These are phyloP conservation scores for Lycaena phlaeas DNA, from an alignment of 2,888 invertebrate species.

Conservation along the genomic window DNA sequence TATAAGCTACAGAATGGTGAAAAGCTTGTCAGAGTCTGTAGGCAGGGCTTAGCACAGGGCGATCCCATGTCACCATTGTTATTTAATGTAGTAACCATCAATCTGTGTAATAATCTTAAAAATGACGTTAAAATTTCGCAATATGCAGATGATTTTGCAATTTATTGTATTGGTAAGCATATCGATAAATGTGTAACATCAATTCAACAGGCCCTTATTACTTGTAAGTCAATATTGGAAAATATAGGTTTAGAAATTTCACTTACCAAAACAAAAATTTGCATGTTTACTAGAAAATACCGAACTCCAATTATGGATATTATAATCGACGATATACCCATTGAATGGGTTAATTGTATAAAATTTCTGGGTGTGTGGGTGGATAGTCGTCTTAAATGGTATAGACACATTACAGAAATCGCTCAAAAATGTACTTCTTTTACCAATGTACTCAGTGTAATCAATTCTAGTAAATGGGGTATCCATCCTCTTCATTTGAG, in stretches of 20 bases:
- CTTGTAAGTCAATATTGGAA: neutral
- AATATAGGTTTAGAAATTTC: too few relatives aligned
- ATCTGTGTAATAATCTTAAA: too few relatives aligned
- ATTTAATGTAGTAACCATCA: neutral
- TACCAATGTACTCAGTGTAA: neutral
- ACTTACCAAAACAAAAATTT: too few relatives aligned
- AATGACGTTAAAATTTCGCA: too few relatives aligned
- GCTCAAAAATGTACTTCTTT: neutral
- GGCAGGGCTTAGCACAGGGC: neutral
- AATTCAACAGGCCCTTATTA: neutral
- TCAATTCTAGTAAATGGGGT: neutral
- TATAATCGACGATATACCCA: neutral
- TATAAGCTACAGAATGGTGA: neutral
- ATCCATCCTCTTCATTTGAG: neutral
- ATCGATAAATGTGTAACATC: too few relatives aligned
- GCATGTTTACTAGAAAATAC: too few relatives aligned
- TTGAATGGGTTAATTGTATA: neutral
- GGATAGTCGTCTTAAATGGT: neutral
- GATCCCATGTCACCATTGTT: neutral
- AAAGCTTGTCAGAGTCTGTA: neutral
- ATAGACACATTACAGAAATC: neutral
- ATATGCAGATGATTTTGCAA: too few relatives aligned
- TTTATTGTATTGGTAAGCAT: too few relatives aligned
- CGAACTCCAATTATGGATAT: neutral
- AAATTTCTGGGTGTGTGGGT: neutral